Percentiles rank a stretch among this genome's conserved stretches.
phyloP scores from a whole-genome alignment of 2,888 invertebrate genomes.

The Scaptomyza caliginosa region DNA sequence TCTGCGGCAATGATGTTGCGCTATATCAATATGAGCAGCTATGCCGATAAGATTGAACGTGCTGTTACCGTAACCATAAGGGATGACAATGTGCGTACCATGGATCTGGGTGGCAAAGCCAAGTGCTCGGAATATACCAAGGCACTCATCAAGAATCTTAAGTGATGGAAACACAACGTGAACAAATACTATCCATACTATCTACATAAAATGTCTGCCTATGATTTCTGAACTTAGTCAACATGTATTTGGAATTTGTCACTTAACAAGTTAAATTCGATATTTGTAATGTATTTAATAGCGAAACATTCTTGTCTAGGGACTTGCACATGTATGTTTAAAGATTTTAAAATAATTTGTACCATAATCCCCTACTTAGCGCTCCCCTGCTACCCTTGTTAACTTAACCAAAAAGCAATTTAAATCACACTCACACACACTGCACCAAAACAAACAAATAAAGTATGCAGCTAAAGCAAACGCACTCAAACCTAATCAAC shows the following conservation, averaged over 20 bases:
- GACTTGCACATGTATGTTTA: too few species aligned
- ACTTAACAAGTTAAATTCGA: not conserved
- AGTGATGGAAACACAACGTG: conserved; percentile 2
- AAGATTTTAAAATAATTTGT: too few species aligned
- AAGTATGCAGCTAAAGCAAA: conserved; percentile 17
- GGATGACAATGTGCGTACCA: conserved; percentile 93
- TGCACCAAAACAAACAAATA: conserved; percentile 17
- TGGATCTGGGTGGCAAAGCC: conserved; percentile 96
- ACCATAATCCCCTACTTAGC: too few species aligned
- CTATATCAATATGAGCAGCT: conserved; percentile 91
- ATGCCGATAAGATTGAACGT: conserved; percentile 91
- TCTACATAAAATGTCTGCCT: not conserved
- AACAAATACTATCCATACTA: too few species aligned
- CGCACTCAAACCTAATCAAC: conserved; percentile 28
- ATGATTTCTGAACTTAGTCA: not conserved
- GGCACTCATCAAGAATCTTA: conserved; percentile 82
- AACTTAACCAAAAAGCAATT: not conserved
- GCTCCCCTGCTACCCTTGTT: not conserved
- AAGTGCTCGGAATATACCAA: conserved; percentile 98
- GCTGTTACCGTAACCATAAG: conserved; percentile 93
- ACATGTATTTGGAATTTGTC: not conserved
- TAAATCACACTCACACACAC: conserved; percentile 23
- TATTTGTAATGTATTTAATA: not conserved
- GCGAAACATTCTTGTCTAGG: too few species aligned
- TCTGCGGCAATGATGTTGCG: conserved; percentile 99